Conservation (phyloP, 2,888 invertebrate species). For the Antheraea assamensis region DNA sequence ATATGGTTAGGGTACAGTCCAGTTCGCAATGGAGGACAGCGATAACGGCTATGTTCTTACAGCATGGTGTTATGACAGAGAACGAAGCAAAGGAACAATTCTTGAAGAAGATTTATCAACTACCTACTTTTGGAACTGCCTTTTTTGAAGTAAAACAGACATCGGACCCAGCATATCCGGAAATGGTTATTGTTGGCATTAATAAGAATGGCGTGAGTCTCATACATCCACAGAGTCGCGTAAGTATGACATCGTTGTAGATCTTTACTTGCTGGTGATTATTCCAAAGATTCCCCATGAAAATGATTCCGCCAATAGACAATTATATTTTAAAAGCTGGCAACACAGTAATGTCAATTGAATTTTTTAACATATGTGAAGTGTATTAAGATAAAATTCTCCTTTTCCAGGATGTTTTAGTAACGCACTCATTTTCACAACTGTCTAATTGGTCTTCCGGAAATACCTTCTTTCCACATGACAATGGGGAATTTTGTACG, state of each 20-base stretch:
- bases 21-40: slow-evolving; percentile 92
- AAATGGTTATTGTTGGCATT: slow-evolving; percentile 93
- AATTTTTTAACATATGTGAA: too few species aligned
- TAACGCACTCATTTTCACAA: slow-evolving; percentile 92
- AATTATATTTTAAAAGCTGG: too few species aligned
- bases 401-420: slow-evolving; percentile 86
- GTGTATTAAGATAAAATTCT: neutral
- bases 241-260: slow-evolving; percentile 55
- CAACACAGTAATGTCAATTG: too few species aligned
- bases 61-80: slow-evolving; percentile 82
- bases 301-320: too few species aligned
- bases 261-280: slow-evolving; percentile 3
- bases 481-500: slow-evolving; percentile 97
- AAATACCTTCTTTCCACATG: slow-evolving; percentile 96
- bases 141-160: slow-evolving; percentile 97
- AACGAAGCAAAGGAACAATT: slow-evolving; percentile 92
- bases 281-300: neutral
- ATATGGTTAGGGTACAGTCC: slow-evolving; percentile 87
- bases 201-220: slow-evolving; percentile 95
- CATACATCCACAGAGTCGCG: slow-evolving; percentile 93
- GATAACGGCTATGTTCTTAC: slow-evolving; percentile 84
- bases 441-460: slow-evolving; percentile 98
- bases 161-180: slow-evolving; percentile 93
- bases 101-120: slow-evolving; percentile 87
- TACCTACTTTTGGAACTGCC: slow-evolving; percentile 96